Evolutionary conservation across 1,140 invertebrate genomes (phyloP).

Genomic region (Tetranychus urticae): DNA sequence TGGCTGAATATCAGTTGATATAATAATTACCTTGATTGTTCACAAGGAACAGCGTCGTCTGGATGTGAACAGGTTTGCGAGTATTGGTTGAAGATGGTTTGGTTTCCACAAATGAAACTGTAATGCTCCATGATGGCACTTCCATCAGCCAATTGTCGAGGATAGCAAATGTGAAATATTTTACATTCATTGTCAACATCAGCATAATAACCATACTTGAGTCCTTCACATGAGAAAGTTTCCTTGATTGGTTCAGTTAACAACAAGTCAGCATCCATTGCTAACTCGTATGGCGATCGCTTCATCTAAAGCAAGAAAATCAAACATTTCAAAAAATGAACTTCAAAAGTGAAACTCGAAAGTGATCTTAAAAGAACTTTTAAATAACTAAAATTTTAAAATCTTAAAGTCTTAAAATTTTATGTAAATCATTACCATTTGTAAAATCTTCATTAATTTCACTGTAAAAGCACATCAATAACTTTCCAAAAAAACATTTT

Average conservation of each 20-base stretch:
- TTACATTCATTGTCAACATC: constrained; percentile 20
- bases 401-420: too few species aligned
- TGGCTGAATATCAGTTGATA: too few species aligned
- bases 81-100: constrained; percentile 67
- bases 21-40: too few species aligned
- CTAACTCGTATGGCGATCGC: not conserved
- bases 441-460: too few species aligned
- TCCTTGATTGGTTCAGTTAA: not conserved
- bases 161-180: not conserved
- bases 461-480: too few species aligned
- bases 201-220: constrained; percentile 20
- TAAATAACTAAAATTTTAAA: too few species aligned
- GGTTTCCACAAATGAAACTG: constrained; percentile 55
- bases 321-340: not conserved
- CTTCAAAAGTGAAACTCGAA: not conserved
- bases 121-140: not conserved
- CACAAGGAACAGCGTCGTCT: constrained; percentile 11
- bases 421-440: too few species aligned
- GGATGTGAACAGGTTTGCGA: constrained; percentile 18
- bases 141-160: not conserved
- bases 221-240: constrained; percentile 17
- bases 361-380: too few species aligned
- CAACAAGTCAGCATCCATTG: not conserved
- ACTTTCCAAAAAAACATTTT: too few species aligned
- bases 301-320: not conserved